Conservation (phyloP, 2,797 vertebrate species). For the Phrynocephalus forsythii region DNA sequence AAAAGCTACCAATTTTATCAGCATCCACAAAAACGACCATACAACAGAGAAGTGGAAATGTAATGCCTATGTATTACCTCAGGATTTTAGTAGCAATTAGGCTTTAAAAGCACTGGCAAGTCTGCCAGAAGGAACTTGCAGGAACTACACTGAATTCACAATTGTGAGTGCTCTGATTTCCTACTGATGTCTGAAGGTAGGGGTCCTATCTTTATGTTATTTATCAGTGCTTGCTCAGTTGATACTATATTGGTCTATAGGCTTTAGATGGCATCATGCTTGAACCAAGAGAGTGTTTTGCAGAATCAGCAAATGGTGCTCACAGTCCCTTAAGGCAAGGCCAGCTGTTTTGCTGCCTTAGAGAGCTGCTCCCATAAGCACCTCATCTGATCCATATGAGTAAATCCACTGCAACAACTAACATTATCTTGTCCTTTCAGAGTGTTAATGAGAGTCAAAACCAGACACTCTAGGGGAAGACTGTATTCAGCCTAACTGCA, state of each 20-base stretch:
- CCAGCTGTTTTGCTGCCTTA: not conserved
- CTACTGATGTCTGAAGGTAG: not conserved
- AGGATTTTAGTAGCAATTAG: not conserved
- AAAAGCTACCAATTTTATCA: not conserved
- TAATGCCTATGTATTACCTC: slow-evolving; percentile 18
- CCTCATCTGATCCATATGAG: not conserved
- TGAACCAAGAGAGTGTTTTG: not conserved
- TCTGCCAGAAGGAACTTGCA: not conserved
- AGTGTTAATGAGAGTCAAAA: not conserved
- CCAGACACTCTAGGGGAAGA: not conserved
- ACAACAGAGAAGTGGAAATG: slow-evolving; percentile 5
- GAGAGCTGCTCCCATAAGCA: not conserved
- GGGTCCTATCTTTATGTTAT: not conserved
- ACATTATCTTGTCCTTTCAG: not conserved
- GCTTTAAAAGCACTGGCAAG: not conserved
- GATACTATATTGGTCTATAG: not conserved
- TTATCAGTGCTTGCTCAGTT: not conserved
- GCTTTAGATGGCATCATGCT: not conserved
- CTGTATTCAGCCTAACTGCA: not conserved
- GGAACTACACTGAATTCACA: not conserved
- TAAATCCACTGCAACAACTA: not conserved
- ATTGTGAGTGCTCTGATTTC: not conserved
- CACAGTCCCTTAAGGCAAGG: not conserved
- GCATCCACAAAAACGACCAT: not conserved
- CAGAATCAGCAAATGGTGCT: not conserved